Evolutionary conservation across 2,113 vertebrate species (phyloP).

Genomic region (Rhinoderma darwinii): DNA sequence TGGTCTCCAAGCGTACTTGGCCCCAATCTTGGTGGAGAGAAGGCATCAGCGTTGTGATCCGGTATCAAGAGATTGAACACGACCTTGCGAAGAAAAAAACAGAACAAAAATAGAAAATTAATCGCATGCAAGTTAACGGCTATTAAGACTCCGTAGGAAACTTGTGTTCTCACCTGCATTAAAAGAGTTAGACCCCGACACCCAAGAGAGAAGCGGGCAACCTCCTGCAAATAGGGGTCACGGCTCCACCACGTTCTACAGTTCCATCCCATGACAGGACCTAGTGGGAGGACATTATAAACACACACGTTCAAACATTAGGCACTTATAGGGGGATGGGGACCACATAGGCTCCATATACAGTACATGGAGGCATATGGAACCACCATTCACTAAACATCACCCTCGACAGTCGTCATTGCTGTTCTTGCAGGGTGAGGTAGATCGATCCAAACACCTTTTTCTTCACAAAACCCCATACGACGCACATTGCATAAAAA

Average conservation of each 20-base stretch:
- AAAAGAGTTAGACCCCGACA: conserved; percentile 83
- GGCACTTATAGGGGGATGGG: too few species aligned
- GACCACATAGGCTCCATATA: too few species aligned
- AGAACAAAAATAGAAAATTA: not conserved
- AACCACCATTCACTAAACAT: too few species aligned
- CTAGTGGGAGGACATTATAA: not conserved
- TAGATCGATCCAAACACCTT: too few species aligned
- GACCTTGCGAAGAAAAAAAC: conserved; percentile 72
- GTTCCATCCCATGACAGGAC: not conserved
- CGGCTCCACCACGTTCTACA: conserved; percentile 54
- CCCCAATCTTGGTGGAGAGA: conserved; percentile 81
- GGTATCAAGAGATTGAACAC: conserved; percentile 87
- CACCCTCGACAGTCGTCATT: too few species aligned
- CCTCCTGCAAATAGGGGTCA: conserved; percentile 70
- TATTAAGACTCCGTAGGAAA: not conserved
- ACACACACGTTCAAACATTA: too few species aligned
- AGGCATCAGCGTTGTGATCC: conserved; percentile 91
- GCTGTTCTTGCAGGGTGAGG: too few species aligned
- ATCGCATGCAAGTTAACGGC: not conserved
- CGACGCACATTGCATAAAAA: too few species aligned
- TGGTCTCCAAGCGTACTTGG: conserved; percentile 71
- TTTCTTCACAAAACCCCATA: too few species aligned
- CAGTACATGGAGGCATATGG: too few species aligned
- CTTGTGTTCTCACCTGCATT: conserved; percentile 85
- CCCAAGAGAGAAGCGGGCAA: conserved; percentile 77